Evolutionary conservation across 30 jellyfish, hydroid and myxozoan species (phyloP).

Genomic region (Catostylus mosaicus): DNA sequence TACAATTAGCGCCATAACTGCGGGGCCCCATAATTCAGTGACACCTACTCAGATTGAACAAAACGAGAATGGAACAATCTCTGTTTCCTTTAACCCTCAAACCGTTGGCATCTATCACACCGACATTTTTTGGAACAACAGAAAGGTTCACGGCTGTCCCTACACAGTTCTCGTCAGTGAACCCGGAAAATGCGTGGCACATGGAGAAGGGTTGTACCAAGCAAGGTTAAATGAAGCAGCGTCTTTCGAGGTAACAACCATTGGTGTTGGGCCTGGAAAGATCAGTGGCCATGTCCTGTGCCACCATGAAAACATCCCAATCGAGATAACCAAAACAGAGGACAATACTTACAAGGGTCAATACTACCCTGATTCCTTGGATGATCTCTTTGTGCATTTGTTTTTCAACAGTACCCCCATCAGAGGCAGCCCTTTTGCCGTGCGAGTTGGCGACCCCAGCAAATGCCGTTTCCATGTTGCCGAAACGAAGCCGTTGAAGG

Average conservation of each 20-base stretch:
- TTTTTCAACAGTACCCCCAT: constrained; percentile 76
- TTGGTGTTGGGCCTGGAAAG: constrained; percentile 99
- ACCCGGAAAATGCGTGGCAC: constrained; percentile 82
- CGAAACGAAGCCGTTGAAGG: constrained; percentile 34
- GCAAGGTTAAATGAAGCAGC: constrained; percentile 85
- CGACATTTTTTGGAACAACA: constrained; percentile 76
- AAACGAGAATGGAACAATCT: constrained; percentile 70
- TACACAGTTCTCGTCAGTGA: constrained; percentile 83
- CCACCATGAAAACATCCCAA: constrained; percentile 63
- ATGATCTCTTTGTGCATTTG: constrained; percentile 48
- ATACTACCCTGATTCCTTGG: constrained; percentile 77
- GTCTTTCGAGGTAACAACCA: constrained; percentile 82
- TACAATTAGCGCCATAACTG: constrained; percentile 75
- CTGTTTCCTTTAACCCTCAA: constrained; percentile 74
- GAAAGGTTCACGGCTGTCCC: constrained; percentile 92
- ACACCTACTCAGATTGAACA: constrained; percentile 74
- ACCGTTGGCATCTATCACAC: constrained; percentile 85
- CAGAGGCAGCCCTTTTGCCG: constrained; percentile 90
- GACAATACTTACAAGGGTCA: constrained; percentile 65
- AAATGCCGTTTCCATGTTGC: constrained; percentile 40
- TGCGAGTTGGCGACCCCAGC: constrained; percentile 84
- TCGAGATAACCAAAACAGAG: constrained; percentile 52
- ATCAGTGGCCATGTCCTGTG: constrained; percentile 64
- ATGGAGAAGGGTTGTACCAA: constrained; percentile 91
- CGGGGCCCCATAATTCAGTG: constrained; percentile 76